Percentiles rank a stretch among this genome's conserved stretches.
These are phyloP conservation scores for Eumacrocentrus americanus DNA, from an alignment of 2,888 invertebrate genomes.

Conservation along the genomic window DNA sequence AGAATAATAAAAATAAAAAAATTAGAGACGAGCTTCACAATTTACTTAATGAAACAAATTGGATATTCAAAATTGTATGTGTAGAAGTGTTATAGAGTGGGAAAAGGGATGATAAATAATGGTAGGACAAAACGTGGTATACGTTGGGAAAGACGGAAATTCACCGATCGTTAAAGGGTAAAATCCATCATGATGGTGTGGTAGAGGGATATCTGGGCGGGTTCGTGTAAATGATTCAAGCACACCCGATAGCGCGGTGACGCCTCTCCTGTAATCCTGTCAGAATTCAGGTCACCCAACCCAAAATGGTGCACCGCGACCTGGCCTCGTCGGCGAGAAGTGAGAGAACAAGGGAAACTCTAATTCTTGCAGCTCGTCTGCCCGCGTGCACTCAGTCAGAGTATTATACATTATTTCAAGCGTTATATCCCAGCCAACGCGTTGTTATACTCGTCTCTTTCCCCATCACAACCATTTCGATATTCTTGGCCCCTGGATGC, in stretches of 20 bases:
- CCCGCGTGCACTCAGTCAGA: conserved; percentile 2
- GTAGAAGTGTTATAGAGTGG: too few relatives aligned
- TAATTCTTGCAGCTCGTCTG: conserved; percentile 24
- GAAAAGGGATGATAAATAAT: too few relatives aligned
- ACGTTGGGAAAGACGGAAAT: conserved; percentile 3
- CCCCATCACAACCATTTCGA: background rate
- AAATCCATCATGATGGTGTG: background rate
- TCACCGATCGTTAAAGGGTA: conserved; percentile 9
- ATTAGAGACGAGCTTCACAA: background rate
- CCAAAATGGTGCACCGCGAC: conserved; percentile 45
- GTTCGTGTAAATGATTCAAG: conserved; percentile 43
- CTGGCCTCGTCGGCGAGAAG: conserved; percentile 24
- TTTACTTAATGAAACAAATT: too few relatives aligned
- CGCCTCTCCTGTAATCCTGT: conserved; percentile 30
- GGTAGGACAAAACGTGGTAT: too few relatives aligned
- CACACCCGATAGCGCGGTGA: conserved; percentile 43
- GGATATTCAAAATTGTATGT: too few relatives aligned
- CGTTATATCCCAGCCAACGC: background rate
- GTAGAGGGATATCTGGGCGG: conserved; percentile 8
- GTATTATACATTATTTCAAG: conserved; percentile 16
- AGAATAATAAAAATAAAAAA: background rate
- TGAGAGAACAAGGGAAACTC: conserved; percentile 22
- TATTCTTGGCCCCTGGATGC: conserved; percentile 12
- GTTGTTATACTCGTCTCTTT: background rate
- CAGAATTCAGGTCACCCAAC: conserved; percentile 45